A percentile compares a stretch with the other conserved stretches of the same genome.
These are phyloP conservation scores for Drosophila anomelani DNA, from an alignment of 2,888 invertebrate species.

Conservation along the genomic window DNA sequence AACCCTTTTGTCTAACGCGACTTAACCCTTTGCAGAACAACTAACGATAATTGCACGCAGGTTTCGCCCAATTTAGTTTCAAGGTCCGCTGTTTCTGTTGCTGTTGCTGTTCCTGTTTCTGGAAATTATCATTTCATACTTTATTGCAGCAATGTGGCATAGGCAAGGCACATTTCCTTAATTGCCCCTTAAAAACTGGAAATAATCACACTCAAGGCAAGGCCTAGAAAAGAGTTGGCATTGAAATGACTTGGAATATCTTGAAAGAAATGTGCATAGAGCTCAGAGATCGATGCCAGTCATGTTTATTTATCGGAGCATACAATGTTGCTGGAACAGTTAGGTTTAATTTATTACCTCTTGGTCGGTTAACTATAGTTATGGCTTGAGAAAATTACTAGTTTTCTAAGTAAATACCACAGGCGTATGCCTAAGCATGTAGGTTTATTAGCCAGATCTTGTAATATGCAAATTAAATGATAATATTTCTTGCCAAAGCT, in stretches of 20 bases:
- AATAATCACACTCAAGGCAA: slow-evolving; percentile 67
- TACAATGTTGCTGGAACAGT: background rate
- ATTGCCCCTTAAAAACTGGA: slow-evolving; percentile 67
- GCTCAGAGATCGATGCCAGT: slow-evolving; percentile 4
- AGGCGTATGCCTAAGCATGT: background rate
- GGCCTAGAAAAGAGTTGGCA: slow-evolving; percentile 7
- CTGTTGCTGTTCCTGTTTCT: slow-evolving; percentile 35
- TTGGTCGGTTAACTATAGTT: background rate
- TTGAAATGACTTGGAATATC: background rate
- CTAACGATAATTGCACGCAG: slow-evolving; percentile 79
- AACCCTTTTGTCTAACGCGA: slow-evolving; percentile 45
- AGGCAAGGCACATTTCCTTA: slow-evolving; percentile 44
- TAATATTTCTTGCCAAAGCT: no score
- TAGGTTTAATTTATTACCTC: background rate
- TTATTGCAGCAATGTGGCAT: slow-evolving; percentile 58
- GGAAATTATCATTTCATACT: slow-evolving; percentile 71
- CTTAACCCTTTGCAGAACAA: slow-evolving; percentile 72
- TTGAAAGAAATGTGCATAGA: background rate
- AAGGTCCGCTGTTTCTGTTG: slow-evolving; percentile 67
- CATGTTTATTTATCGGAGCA: background rate
- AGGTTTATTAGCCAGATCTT: slow-evolving; percentile 2
- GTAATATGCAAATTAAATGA: background rate
- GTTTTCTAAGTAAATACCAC: background rate
- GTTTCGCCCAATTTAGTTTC: slow-evolving; percentile 76
- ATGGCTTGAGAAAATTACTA: background rate